Evolutionary conservation across 1,140 invertebrate genomes (phyloP).

Genomic region (Cylas formicarius): DNA sequence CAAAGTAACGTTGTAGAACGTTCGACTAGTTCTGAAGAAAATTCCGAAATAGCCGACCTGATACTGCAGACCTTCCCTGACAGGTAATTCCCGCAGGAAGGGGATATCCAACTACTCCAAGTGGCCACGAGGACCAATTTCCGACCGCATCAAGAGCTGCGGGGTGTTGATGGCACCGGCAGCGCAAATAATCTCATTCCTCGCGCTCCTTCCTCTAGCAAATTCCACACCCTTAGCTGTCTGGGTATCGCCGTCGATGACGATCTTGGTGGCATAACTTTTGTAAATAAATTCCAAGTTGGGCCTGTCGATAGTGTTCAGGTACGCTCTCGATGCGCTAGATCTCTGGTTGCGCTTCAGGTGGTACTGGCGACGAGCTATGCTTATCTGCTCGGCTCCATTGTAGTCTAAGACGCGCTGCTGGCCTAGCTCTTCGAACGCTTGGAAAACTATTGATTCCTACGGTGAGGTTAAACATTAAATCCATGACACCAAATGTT

Average conservation of each 20-base stretch:
- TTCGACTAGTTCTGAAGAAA: too few relatives aligned
- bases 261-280: conserved; percentile 42
- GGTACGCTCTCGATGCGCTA: conserved; percentile 50
- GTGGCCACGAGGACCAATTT: too few relatives aligned
- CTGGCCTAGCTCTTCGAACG: too few relatives aligned
- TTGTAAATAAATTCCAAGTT: conserved; percentile 48
- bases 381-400: conserved; percentile 43
- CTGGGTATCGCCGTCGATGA: conserved; percentile 51
- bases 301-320: conserved; percentile 45
- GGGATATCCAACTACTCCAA: conserved; percentile 32
- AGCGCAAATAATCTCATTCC: conserved; percentile 19
- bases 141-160: too few relatives aligned
- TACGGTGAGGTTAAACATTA: too few relatives aligned
- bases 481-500: too few relatives aligned
- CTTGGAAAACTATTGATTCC: too few relatives aligned
- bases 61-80: conserved; percentile 46
- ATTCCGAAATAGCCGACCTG: conserved; percentile 38
- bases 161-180: too few relatives aligned
- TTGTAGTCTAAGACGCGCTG: conserved; percentile 48
- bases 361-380: conserved; percentile 42
- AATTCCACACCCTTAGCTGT: conserved; percentile 58
- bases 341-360: conserved; percentile 46
- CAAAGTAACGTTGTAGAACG: too few relatives aligned
- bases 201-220: conserved; percentile 33
- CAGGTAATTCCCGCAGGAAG: conserved; percentile 33